These are phyloP conservation scores for Mamestra brassicae DNA, from an alignment of 2,888 invertebrate genomes.

Conservation along the genomic window DNA sequence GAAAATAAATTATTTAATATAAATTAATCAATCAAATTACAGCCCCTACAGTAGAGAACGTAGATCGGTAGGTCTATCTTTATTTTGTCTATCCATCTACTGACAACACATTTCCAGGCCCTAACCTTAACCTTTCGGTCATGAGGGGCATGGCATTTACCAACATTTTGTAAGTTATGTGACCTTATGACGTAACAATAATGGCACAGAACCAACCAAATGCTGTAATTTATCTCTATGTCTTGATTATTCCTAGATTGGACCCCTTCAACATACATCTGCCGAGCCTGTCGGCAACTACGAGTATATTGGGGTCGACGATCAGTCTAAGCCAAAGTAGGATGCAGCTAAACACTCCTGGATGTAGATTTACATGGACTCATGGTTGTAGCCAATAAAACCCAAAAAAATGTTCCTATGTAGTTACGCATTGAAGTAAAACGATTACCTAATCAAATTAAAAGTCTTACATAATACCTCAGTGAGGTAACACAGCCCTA, in stretches of 20 bases:
- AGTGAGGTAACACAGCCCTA: background rate
- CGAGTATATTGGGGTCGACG: background rate
- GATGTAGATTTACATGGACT: no score
- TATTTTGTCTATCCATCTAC: background rate
- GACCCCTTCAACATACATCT: no score
- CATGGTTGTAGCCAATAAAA: no score
- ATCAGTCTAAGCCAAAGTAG: background rate
- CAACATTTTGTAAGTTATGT: background rate
- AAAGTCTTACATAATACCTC: background rate
- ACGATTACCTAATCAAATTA: background rate
- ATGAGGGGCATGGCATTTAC: slow-evolving; percentile 11
- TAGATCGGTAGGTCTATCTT: no score
- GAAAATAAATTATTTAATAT: no score
- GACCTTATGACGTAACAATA: slow-evolving; percentile 2
- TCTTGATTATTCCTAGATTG: background rate
- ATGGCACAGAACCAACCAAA: background rate
- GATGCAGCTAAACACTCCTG: no score
- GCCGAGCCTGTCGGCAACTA: no score
- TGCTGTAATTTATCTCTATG: background rate
- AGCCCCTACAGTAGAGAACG: no score
- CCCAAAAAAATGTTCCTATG: background rate
- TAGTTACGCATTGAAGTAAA: background rate
- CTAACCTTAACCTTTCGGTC: slow-evolving; percentile 3
- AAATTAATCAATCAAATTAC: no score
- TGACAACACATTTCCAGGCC: background rate